Evolutionary conservation across 2,113 vertebrate species (phyloP), one percentile per base, ranked within the genome.

Genomic region (Micronycteris hirsuta): DNA sequence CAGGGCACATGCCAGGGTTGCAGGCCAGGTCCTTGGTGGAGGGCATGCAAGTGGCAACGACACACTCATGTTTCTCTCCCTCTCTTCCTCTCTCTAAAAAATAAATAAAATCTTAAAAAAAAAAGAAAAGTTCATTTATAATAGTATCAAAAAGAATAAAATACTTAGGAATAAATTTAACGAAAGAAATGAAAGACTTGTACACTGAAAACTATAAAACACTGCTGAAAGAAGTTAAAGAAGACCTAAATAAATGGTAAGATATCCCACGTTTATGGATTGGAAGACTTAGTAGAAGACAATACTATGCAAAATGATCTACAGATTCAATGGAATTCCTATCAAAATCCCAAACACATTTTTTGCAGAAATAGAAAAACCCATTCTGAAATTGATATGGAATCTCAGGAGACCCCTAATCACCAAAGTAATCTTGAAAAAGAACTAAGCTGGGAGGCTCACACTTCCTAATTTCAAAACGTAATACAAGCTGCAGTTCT

Each of bases 341-440:
- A 17, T 73, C 38, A 91, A 81, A 86, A 65, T 73, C 77, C 47
- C 61, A 86, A 22, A 36, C 24, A 24, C 36, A 38, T 54, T 86
- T 81, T 86, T 95, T 74, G 31, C 41, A 67, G 56, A 90, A 90
- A 47, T 38, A 71, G 45, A 54, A 91, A 94, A 92, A 82, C 24
- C 24, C 26, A 82, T 67, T 38, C 36, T 82, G 49, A 92, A 87
- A 41, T 68, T 87, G 47, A 65, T 88, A 22, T 47, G 47, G 65
- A 61, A 61, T 28, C 58, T 61, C 58, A 61, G 58, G 24, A 26
- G 28, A 61, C 24, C 58, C 58, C 58, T 28, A 61, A 61, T 61
- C 58, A 61, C 58, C 58, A 61, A 61, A 61, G 28, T 47, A 56
- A 45, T 87, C 54, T 91, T 80, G 14, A 63, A 77, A 81, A 86